Percentiles rank a stretch among this genome's conserved stretches.
Evolutionary conservation across 2,888 invertebrate species (phyloP).

Genomic region (Sisyra terminalis): DNA sequence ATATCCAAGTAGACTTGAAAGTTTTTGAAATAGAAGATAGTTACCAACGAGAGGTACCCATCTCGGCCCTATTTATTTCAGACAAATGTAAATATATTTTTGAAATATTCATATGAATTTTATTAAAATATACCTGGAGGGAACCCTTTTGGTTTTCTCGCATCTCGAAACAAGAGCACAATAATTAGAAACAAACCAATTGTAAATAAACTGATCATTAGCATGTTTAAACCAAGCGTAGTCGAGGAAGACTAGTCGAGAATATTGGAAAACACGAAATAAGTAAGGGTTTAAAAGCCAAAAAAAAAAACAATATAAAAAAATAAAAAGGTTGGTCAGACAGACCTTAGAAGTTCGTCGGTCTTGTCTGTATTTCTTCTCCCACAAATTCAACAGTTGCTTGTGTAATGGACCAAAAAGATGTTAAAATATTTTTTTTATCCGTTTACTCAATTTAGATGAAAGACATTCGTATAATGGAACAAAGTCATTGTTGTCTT

Average conservation of each 20-base stretch:
- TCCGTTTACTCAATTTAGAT: too few relatives aligned
- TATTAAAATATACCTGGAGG: conserved; percentile 29
- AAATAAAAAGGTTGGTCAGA: too few relatives aligned
- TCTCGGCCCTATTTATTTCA: conserved; percentile 28
- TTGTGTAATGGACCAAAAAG: too few relatives aligned
- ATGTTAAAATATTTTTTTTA: too few relatives aligned
- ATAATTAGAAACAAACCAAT: conserved; percentile 13
- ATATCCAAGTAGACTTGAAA: conserved; percentile 25
- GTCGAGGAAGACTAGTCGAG: background rate
- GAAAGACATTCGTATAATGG: too few relatives aligned
- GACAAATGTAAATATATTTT: background rate
- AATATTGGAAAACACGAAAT: conserved; percentile 2
- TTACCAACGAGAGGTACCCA: conserved; percentile 39
- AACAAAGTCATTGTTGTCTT: too few relatives aligned
- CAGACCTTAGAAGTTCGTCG: too few relatives aligned
- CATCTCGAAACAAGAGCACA: conserved; percentile 14
- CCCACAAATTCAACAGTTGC: too few relatives aligned
- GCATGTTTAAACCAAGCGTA: background rate
- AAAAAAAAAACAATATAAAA: conserved; percentile 3
- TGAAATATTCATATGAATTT: conserved; percentile 3
- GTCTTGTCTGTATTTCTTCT: too few relatives aligned
- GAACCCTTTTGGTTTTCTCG: conserved; percentile 29
- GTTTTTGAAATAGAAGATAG: conserved; percentile 22
- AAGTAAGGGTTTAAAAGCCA: conserved; percentile 8
- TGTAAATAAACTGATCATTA: conserved; percentile 10